These are phyloP conservation scores for Periparus ater DNA, from an alignment of 2,797 vertebrate species.

Conservation along the genomic window DNA sequence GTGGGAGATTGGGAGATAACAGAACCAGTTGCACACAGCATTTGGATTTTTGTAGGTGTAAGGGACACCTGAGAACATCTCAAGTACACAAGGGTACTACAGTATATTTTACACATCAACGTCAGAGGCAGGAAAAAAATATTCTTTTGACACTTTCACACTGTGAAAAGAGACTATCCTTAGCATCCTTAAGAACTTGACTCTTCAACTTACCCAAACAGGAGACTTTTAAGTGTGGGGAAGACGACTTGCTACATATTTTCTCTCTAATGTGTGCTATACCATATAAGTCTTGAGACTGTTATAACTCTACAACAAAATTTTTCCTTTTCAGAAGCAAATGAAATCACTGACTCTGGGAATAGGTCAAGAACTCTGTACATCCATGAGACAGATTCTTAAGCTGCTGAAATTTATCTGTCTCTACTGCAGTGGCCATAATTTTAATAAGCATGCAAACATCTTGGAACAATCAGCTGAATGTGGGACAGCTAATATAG, in stretches of 20 bases:
- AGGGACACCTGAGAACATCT: neutral
- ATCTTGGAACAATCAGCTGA: neutral
- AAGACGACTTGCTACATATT: accelerated
- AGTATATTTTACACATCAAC: neutral
- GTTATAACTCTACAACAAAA: neutral
- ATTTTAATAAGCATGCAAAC: neutral
- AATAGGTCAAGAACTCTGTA: neutral
- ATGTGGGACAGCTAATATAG: neutral
- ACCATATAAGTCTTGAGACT: neutral
- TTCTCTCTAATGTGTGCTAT: neutral
- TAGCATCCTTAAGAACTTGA: neutral
- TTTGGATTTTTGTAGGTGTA: neutral
- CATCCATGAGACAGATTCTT: neutral
- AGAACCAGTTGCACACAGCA: neutral
- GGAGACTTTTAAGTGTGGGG: neutral
- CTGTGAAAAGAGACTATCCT: neutral
- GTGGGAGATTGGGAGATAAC: neutral
- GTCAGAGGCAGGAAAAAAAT: neutral
- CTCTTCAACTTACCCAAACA: neutral
- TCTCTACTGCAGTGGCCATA: neutral
- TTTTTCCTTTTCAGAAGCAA: neutral
- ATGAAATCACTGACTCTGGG: neutral
- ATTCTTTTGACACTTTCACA: neutral
- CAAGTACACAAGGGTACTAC: neutral
- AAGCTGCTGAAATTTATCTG: neutral